Evolutionary conservation across 2,113 vertebrate genomes (phyloP), one percentile per base, ranked within the genome.

Genomic region (Accipiter cooperii): DNA sequence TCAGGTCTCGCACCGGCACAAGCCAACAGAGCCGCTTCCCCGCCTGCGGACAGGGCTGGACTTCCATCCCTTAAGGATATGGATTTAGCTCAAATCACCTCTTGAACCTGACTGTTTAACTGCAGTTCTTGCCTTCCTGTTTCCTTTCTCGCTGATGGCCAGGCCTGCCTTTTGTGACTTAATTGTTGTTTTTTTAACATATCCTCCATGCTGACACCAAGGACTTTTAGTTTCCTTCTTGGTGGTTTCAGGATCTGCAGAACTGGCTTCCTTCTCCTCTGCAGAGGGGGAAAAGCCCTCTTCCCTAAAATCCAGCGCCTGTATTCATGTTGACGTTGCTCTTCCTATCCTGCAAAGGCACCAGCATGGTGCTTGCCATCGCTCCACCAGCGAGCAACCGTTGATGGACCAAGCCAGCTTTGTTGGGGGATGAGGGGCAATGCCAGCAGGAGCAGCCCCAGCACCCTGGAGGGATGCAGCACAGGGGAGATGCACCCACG

Each of bases 41-140:
- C 5, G 1, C 44, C 68, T 24, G 18, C 1, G 2, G 28, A 2
- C 34, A 5, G 85, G 55, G 52, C 85, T 52, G 82, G 33, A 36
- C 25, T 49, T 64, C 58, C 83, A 31, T 9, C 54, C 79, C 79
- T 28, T 11, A 6, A 54, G 93, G 83, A 88, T 13, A 29, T 3
- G 68, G 86, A 60, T 61, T 57, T 4, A 77, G 93, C 87, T 71
- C 60, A 0, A 60, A 57, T 75, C 95, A 96, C 96, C 96, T 91
- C 81, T 70, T 87, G 94, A 93, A 87, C 93, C 31, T 25, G 3
- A 24, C 34, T 76, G 89, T 61, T 84, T 34, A 26, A n/a, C 81
- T 74, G 84, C 74, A 85, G 68, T 5, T 64, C 84, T 84, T 91
- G 94, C 93, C 91, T 96, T 96, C 96, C 96, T 96, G 94, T 87